Base-by-base conservation (phyloP, 2,797 vertebrate species). In the Petrocephalus schoutedeni region DNA sequence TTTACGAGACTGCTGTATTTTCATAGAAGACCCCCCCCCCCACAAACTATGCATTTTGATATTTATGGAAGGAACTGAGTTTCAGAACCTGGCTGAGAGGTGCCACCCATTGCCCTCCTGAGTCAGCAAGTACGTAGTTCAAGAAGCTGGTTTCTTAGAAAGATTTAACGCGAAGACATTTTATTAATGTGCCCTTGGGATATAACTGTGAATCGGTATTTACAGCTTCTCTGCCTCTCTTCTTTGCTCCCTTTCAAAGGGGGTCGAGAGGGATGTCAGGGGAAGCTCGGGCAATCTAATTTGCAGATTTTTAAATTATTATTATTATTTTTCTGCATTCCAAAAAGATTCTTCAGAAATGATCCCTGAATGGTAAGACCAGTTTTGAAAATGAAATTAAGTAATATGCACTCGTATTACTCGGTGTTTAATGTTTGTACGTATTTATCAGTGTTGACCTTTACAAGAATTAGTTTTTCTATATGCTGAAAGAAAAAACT, bases 1-100 rank as follows among this genome's bases (percentile, higher is more conserved):
- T 84, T 84, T 84, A 51, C 21, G 45, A 74, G 67, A 74, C 67
- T 77, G 71, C 71, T 45, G 71, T 77, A 12, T 77, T 41, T 77
- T 77, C 0, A 6, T 77, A 77, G 6, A 8, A 77, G 7, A 4
- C n/a, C 58, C 58, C 59, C 16, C 71, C 1, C 32, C 16, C 6
- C 16, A 1, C 64, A 16, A 36, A 36, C 64, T 71, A 36, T 9
- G 64, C 64, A 14, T 32, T 4, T 77, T 16, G 71, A 77, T 77
- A 77, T 45, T 77, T 77, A 77, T 77, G 71, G 71, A 77, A 77
- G 41, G 71, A 77, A 8, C 32, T 77, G 71, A 45, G 36, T 77
- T 77, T 45, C 16, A 45, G 16, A 45, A 45, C 19, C 36, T 77
- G 2, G 36, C 32, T 19, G 36, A 77, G 71, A 8, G 36, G 16